Evolutionary conservation across 2,113 vertebrate species (phyloP).

Genomic region (Rynchops niger): DNA sequence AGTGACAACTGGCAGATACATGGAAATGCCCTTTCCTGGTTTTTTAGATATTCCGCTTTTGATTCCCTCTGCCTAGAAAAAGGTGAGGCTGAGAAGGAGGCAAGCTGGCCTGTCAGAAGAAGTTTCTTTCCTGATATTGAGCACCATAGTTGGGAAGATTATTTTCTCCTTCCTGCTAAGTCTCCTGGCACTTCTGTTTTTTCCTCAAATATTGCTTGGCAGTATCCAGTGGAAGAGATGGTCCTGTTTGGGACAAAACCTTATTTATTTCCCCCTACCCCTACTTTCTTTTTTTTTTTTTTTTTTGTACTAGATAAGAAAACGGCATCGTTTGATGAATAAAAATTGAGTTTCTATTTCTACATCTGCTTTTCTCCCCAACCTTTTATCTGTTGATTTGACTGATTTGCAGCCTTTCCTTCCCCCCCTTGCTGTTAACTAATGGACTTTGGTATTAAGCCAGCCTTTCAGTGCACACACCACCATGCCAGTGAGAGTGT

Average conservation of each 20-base stretch:
- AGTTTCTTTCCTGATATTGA: background rate
- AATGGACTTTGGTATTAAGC: constrained; percentile 38
- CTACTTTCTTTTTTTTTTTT: background rate
- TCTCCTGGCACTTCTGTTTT: background rate
- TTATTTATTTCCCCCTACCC: background rate
- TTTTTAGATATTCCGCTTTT: background rate
- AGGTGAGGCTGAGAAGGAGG: background rate
- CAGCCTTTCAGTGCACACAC: constrained; percentile 51
- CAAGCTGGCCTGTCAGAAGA: background rate
- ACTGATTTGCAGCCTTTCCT: constrained; percentile 20
- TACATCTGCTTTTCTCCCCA: background rate
- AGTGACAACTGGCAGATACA: background rate
- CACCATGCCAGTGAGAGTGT: constrained; percentile 31
- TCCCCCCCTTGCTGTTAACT: constrained; percentile 38
- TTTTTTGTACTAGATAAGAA: background rate
- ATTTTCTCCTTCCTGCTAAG: background rate
- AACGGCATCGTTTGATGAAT: background rate
- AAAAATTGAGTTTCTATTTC: constrained; percentile 27
- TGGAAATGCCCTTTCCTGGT: background rate
- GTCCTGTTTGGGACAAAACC: background rate
- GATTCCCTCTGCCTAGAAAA: background rate
- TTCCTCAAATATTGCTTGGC: background rate
- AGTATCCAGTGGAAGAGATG: background rate
- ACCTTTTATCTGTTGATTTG: constrained; percentile 49
- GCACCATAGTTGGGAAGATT: background rate